Evolutionary conservation across 2,113 vertebrate genomes (phyloP).

Genomic region (Apaloderma vittatum): DNA sequence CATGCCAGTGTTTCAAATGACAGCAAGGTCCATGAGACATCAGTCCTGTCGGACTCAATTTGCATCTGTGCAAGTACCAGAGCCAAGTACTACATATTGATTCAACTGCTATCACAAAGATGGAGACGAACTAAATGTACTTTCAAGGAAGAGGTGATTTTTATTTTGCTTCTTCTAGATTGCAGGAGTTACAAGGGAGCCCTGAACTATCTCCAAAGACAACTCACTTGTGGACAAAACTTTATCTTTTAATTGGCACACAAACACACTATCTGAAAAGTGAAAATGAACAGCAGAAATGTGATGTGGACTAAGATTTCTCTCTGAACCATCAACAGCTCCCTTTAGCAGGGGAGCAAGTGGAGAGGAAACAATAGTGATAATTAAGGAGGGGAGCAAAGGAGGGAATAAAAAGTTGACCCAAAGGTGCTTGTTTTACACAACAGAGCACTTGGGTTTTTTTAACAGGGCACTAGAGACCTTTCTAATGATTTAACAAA

Average conservation of each 20-base stretch:
- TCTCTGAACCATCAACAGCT: neutral
- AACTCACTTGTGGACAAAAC: neutral
- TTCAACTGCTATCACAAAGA: constrained; percentile 55
- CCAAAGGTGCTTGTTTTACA: neutral
- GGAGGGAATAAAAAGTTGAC: neutral
- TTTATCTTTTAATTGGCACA: neutral
- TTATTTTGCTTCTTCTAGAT: neutral
- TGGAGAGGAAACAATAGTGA: neutral
- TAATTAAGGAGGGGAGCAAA: neutral
- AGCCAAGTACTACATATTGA: constrained; percentile 83
- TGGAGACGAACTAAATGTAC: constrained; percentile 46
- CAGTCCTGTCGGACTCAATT: constrained; percentile 85
- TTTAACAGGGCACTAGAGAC: neutral
- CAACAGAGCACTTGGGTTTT: neutral
- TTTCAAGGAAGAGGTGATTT: constrained; percentile 22
- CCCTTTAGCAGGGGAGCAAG: neutral
- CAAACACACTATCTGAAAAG: neutral
- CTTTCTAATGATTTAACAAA: too few relatives aligned
- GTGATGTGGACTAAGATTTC: neutral
- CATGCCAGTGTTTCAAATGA: constrained; percentile 83
- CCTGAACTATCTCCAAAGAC: constrained; percentile 7
- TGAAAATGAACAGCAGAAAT: neutral
- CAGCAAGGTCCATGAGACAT: constrained; percentile 84
- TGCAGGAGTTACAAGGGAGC: neutral
- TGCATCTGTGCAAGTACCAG: constrained; percentile 82